phyloP scores from a whole-genome alignment of 2,797 vertebrate genomes.

The Adelosebastes latens region DNA sequence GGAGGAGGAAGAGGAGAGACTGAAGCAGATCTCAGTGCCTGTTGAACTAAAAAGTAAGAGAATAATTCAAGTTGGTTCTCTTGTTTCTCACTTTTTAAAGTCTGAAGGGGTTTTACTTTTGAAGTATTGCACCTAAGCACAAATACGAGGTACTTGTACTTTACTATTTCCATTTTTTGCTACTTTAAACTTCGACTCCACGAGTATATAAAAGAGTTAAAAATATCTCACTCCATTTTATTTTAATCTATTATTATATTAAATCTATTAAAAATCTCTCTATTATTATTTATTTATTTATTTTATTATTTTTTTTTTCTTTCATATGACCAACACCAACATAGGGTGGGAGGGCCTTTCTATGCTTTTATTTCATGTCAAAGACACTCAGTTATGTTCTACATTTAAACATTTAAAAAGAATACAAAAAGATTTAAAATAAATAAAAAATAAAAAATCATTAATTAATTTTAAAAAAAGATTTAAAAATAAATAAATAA shows the following conservation, averaged over 20 bases:
- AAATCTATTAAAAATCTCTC: background rate
- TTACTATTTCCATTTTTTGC: background rate
- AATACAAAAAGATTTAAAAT: too few species aligned
- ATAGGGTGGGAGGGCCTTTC: too few species aligned
- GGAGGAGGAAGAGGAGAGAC: constrained; percentile 82
- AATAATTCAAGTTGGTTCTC: background rate
- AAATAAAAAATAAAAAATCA: too few species aligned
- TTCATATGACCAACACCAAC: too few species aligned
- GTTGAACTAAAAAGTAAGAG: constrained; percentile 81
- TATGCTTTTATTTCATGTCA: too few species aligned
- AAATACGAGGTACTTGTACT: background rate
- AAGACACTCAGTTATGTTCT: background rate
- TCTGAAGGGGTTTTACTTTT: background rate
- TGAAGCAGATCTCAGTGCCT: constrained; percentile 60
- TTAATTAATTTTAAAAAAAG: too few species aligned
- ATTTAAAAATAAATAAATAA: too few species aligned
- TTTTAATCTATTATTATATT: too few species aligned
- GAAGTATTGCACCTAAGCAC: background rate
- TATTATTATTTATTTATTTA: too few species aligned
- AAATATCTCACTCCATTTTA: too few species aligned
- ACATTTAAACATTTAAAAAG: background rate
- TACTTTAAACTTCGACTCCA: background rate
- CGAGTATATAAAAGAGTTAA: too few species aligned
- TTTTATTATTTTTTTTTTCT: background rate
- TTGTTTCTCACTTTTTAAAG: background rate